Evolutionary conservation across 2,888 invertebrate species (phyloP), one percentile per base, ranked within the genome.

Genomic region (Ashinkailepas kermadecensis): DNA sequence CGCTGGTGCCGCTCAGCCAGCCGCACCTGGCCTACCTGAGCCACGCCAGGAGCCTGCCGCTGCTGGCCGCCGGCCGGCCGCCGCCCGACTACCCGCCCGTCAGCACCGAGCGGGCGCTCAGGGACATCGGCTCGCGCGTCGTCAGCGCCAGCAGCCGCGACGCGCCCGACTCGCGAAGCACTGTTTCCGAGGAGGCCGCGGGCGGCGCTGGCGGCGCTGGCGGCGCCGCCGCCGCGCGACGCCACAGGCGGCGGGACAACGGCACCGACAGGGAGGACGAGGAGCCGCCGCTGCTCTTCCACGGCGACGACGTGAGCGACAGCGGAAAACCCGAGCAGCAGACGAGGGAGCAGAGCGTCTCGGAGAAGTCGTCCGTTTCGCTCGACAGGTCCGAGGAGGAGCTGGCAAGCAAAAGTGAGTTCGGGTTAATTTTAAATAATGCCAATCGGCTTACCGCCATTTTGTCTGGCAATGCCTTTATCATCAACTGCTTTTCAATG

Each of bases 181-280:
- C 74, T 10, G 15, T n/a, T 23, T 21, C 56, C 9, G 74, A 18
- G 21, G 74, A 74, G 54, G 54, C 74, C 74, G 74, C 21, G 10
- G 58, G 25, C 58, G 25, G 56, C 56, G 56, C 56, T 12, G 15
- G 3, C 21, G 74, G 18, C 74, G 21, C 54, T 21, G 58, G 58
- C 58, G 25, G 21, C 56, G 56, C 56, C 21, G 15, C 8, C 21
- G 74, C 21, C 74, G 10, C 54, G 54, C 21, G 23, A 21, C 79
- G 79, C 7, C 58, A 23, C 23, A 1, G 15, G 3, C 57, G 58
- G 6, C 23, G 79, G 9, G 79, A 79, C 25, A 79, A 79, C 57
- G 79, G 79, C 23, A 79, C 79, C 1, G 79, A 79, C 21, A 79
- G 58, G 25, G 79, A 79, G 58, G 79, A 79, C 58, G 79, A 79